phyloP scores from a whole-genome alignment of 2,113 vertebrate genomes.

The Prolemur simus region DNA sequence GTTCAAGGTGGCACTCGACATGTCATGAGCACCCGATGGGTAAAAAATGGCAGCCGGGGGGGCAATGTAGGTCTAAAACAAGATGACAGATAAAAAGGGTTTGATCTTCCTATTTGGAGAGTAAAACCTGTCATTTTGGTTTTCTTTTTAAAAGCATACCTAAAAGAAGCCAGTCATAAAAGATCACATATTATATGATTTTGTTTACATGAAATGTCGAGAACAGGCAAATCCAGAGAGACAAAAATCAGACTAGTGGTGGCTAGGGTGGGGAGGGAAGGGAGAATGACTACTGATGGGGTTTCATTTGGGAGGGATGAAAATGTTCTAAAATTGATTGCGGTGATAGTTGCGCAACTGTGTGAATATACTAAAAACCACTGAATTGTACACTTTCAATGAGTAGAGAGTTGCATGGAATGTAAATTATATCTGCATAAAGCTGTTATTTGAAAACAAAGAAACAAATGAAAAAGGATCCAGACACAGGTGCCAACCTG shows the following conservation, averaged over 20 bases:
- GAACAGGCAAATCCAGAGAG: neutral
- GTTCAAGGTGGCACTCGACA: conserved; percentile 92
- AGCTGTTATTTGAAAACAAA: neutral
- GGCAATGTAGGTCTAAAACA: conserved; percentile 94
- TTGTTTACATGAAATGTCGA: neutral
- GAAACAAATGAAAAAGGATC: neutral
- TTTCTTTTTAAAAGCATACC: conserved; percentile 19
- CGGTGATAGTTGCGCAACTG: neutral
- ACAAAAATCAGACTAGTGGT: neutral
- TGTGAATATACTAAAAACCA: neutral
- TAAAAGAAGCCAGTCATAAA: neutral
- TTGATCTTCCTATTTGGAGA: neutral
- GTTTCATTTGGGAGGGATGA: neutral
- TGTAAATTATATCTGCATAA: neutral
- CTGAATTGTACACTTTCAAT: neutral
- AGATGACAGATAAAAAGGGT: neutral
- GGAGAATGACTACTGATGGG: neutral
- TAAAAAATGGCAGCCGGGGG: conserved; percentile 96
- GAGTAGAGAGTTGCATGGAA: neutral
- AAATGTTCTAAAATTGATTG: conserved; percentile 11
- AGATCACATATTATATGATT: neutral
- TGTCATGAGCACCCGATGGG: conserved; percentile 85
- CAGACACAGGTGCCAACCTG: neutral
- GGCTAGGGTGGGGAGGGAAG: neutral
- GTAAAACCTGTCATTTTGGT: neutral